phyloP scores from a whole-genome alignment of 2,797 vertebrate species.

The Leptatherina wallacei region DNA sequence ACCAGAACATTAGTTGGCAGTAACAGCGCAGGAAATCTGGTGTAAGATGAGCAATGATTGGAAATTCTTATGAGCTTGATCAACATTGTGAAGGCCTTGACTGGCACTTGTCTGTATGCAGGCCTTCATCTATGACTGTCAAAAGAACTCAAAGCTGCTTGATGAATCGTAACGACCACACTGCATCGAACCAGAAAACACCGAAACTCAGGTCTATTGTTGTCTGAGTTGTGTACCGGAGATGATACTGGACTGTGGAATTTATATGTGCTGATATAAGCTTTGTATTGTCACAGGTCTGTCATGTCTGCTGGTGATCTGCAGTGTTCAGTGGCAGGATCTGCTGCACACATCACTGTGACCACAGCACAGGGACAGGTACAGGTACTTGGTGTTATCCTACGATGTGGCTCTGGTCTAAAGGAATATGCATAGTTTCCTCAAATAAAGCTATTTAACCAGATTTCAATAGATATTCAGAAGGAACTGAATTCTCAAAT shows the following conservation, averaged over 20 bases:
- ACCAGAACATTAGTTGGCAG: constrained; percentile 40
- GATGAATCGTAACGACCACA: constrained; percentile 47
- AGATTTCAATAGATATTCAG: too few relatives aligned
- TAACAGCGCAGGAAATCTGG: constrained; percentile 72
- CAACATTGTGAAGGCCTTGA: rapidly evolving
- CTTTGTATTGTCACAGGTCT: constrained; percentile 40
- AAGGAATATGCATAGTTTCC: too few relatives aligned
- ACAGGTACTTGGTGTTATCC: constrained; percentile 70
- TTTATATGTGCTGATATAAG: neutral
- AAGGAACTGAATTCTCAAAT: too few relatives aligned
- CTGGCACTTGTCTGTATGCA: neutral
- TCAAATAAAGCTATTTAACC: too few relatives aligned
- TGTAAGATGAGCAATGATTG: constrained; percentile 26
- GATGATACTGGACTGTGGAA: neutral
- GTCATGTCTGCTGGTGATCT: constrained; percentile 63
- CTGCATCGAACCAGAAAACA: neutral
- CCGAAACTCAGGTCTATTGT: constrained; percentile 64
- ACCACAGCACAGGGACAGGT: constrained; percentile 87
- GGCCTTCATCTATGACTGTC: neutral
- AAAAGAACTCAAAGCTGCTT: constrained; percentile 56
- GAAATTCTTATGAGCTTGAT: too few relatives aligned
- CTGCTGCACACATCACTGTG: constrained; percentile 78
- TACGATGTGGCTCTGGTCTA: neutral
- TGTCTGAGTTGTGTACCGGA: neutral
- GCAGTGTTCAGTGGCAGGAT: constrained; percentile 56